These are phyloP conservation scores for Heliornis fulica DNA, from an alignment of 2,113 vertebrate species.

Conservation along the genomic window DNA sequence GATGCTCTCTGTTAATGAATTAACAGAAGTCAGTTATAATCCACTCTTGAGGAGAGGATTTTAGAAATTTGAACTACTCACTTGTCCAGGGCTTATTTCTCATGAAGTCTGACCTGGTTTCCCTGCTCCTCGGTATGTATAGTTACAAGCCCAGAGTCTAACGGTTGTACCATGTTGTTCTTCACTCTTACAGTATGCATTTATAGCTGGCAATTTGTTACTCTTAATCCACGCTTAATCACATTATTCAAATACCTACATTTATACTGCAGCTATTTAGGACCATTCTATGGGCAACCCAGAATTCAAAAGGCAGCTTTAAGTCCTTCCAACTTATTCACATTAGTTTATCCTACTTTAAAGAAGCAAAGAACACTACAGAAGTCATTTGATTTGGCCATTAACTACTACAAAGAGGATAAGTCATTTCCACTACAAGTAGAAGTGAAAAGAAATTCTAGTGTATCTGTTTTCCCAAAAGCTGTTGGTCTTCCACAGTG, in stretches of 20 bases:
- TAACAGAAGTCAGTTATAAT: background rate
- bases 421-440: background rate
- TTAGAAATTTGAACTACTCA: background rate
- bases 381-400: background rate
- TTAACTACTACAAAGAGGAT: background rate
- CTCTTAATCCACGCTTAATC: background rate
- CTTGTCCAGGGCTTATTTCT: background rate
- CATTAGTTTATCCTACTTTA: background rate
- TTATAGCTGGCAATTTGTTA: background rate
- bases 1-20: background rate
- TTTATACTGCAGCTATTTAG: background rate
- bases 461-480: background rate
- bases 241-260: background rate
- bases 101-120: background rate
- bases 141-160: background rate
- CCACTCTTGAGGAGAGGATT: background rate
- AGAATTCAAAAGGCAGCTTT: background rate
- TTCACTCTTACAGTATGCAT: background rate
- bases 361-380: background rate
- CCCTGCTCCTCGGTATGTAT: accelerated
- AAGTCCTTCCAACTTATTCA: background rate
- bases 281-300: background rate
- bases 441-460: background rate
- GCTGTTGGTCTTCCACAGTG: background rate
- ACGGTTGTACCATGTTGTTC: background rate